Evolutionary conservation across 2,797 vertebrate genomes (phyloP).

Genomic region (Erithacus rubecula): DNA sequence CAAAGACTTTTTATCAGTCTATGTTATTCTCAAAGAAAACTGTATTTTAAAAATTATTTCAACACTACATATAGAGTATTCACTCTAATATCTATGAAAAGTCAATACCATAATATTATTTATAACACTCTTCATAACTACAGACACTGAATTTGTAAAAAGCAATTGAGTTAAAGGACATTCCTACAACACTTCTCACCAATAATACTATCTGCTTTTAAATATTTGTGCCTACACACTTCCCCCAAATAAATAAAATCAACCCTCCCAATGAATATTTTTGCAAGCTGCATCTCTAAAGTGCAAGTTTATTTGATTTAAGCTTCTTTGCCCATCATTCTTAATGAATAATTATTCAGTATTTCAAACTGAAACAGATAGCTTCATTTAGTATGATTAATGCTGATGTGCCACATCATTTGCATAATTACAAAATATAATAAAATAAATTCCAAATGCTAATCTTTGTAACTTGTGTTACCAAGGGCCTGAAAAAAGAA

Average conservation of each 20-base stretch:
- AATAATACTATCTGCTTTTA: slow-evolving; percentile 14
- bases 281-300: slow-evolving; percentile 52
- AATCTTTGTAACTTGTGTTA: slow-evolving; percentile 35
- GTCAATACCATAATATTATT: too few species aligned
- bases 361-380: slow-evolving; percentile 59
- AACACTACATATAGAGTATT: too few species aligned
- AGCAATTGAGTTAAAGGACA: neutral
- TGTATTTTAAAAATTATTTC: too few species aligned
- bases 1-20: too few species aligned
- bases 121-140: neutral
- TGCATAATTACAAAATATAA: slow-evolving; percentile 71
- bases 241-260: slow-evolving; percentile 11
- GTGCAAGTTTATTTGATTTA: slow-evolving; percentile 68
- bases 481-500: neutral
- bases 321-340: slow-evolving; percentile 34
- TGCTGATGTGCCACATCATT: slow-evolving; percentile 62
- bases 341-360: slow-evolving; percentile 72
- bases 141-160: neutral
- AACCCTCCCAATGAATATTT: neutral
- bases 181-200: neutral
- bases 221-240: neutral
- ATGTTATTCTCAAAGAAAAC: too few species aligned
- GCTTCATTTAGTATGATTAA: slow-evolving; percentile 69
- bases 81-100: too few species aligned
- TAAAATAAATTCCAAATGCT: slow-evolving; percentile 50